These are phyloP conservation scores for Semotilus atromaculatus DNA, from an alignment of 2,797 vertebrate genomes.

Conservation along the genomic window DNA sequence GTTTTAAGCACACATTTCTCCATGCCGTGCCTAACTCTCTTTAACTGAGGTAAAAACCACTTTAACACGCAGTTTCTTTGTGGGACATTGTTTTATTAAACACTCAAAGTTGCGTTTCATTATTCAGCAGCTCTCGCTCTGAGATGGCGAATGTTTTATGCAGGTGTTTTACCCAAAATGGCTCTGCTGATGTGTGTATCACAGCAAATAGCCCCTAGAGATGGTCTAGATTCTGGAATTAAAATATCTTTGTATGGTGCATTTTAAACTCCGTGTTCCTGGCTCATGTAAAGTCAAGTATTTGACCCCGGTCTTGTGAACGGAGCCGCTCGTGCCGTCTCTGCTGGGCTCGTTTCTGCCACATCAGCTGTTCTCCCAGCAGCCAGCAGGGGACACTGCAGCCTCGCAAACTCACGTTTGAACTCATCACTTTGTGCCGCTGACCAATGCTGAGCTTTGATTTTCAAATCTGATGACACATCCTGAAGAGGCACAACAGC, in stretches of 20 bases:
- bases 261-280: not conserved
- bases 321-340: not conserved
- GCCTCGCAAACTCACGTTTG: not conserved
- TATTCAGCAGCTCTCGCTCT: not conserved
- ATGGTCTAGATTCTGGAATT: not conserved
- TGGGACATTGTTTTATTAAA: slow-evolving; percentile 11
- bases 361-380: slow-evolving; percentile 5
- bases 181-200: not conserved
- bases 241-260: not conserved
- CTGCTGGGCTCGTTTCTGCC: not conserved
- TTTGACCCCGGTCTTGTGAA: not conserved
- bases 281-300: not conserved
- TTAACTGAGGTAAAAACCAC: not conserved
- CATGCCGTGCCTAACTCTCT: not conserved
- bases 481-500: not conserved
- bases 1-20: not conserved
- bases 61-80: not conserved
- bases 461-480: slow-evolving; percentile 2
- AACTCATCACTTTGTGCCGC: not conserved
- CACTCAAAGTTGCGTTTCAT: not conserved
- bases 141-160: not conserved
- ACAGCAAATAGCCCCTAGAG: not conserved
- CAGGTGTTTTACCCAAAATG: slow-evolving; percentile 9
- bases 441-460: not conserved
- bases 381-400: slow-evolving; percentile 41